phyloP scores from a whole-genome alignment of 2,113 vertebrate species.

The Triplophysa siluroides region DNA sequence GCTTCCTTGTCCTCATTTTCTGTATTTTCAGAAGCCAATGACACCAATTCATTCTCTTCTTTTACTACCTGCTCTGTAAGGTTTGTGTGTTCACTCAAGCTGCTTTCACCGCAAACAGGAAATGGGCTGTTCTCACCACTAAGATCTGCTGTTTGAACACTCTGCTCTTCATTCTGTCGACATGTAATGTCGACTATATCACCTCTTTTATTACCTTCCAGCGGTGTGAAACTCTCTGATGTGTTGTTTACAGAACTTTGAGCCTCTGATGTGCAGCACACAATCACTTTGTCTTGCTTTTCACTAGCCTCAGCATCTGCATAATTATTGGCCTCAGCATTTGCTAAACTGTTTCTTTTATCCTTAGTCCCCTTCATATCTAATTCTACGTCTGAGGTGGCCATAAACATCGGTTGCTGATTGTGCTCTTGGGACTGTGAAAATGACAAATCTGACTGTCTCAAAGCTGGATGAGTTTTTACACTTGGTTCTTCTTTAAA shows the following conservation, averaged over 20 bases:
- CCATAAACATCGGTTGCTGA: conserved; percentile 47
- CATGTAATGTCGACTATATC: conserved; percentile 13
- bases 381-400: conserved; percentile 53
- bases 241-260: conserved; percentile 46
- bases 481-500: neutral
- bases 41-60: conserved; percentile 31
- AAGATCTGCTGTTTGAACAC: conserved; percentile 4
- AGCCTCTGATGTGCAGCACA: conserved; percentile 2
- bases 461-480: conserved; percentile 36
- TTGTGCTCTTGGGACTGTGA: conserved; percentile 52
- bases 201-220: conserved; percentile 42
- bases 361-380: conserved; percentile 28
- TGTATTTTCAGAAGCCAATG: conserved; percentile 5
- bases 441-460: conserved; percentile 54
- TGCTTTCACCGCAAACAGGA: neutral
- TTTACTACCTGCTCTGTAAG: conserved; percentile 7
- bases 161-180: conserved; percentile 36
- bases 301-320: conserved; percentile 27
- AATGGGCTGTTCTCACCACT: neutral
- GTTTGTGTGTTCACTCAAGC: conserved; percentile 12
- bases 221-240: conserved; percentile 45
- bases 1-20: conserved; percentile 11
- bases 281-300: conserved; percentile 5
- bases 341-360: conserved; percentile 43
- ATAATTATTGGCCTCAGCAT: conserved; percentile 9